phyloP scores from a whole-genome alignment of 2,113 vertebrate genomes.

The Puffinus mauretanicus region DNA sequence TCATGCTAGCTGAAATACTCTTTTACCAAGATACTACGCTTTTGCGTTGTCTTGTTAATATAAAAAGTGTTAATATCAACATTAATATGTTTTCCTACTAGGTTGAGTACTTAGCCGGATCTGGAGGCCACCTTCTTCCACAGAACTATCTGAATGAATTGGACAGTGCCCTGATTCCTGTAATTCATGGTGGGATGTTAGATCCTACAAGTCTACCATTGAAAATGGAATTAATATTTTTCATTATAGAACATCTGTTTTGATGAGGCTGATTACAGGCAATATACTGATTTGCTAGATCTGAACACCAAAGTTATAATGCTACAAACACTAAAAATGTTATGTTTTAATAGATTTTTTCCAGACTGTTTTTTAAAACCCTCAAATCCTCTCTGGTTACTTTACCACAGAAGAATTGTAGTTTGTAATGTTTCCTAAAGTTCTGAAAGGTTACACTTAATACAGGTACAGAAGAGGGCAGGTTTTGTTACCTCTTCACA shows the following conservation, averaged over 20 bases:
- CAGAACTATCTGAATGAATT: slow-evolving; percentile 92
- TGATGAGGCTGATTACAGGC: slow-evolving; percentile 5
- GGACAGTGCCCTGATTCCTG: slow-evolving; percentile 88
- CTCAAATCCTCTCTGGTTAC: not conserved
- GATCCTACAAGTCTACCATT: slow-evolving; percentile 78
- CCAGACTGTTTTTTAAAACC: not conserved
- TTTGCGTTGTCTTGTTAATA: accelerated
- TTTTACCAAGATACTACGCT: not conserved
- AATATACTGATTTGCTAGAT: slow-evolving; percentile 10
- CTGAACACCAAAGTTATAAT: slow-evolving; percentile 51
- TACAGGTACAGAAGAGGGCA: slow-evolving; percentile 15
- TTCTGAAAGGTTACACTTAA: slow-evolving; percentile 68
- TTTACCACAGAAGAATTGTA: not conserved
- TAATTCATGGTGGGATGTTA: slow-evolving; percentile 86
- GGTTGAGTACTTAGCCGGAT: slow-evolving; percentile 94
- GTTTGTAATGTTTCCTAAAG: not conserved
- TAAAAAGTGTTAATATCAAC: not conserved
- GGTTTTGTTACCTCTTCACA: slow-evolving; percentile 12
- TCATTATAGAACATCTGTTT: slow-evolving; percentile 82
- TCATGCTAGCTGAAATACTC: not conserved
- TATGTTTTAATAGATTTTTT: slow-evolving; percentile 31
- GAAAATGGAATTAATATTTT: slow-evolving; percentile 92
- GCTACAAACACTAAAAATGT: slow-evolving; percentile 59
- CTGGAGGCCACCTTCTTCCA: slow-evolving; percentile 84
- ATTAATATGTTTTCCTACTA: slow-evolving; percentile 31